Conservation (phyloP, 2,888 invertebrate species). For the Catocala nupta region DNA sequence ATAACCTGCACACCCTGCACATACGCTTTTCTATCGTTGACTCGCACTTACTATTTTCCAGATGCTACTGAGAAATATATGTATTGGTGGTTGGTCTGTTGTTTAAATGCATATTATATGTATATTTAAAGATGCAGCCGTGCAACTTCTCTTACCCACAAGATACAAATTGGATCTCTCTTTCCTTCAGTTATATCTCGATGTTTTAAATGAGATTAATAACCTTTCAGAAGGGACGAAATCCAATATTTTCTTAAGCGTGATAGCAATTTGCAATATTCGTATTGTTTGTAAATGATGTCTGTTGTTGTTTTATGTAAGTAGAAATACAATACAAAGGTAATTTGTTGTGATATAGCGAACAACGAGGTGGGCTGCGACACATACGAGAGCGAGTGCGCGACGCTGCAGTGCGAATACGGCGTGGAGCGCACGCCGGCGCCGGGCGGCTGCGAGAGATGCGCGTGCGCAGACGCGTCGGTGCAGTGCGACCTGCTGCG, state of each 20-base stretch:
- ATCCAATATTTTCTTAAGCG: no score
- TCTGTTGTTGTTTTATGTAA: not conserved
- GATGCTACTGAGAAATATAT: not conserved
- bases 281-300: not conserved
- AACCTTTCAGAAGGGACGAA: no score
- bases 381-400: constrained; percentile 15
- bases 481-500: constrained; percentile 85
- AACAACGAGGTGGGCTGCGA: constrained; percentile 14
- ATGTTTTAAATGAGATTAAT: no score
- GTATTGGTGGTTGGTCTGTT: no score
- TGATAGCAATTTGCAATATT: no score
- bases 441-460: constrained; percentile 89
- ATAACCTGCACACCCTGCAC: constrained; percentile 15
- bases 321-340: no score
- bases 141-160: no score
- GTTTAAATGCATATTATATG: no score
- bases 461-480: constrained; percentile 71
- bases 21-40: constrained; percentile 50
- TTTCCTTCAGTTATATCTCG: no score
- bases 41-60: constrained; percentile 13
- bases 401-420: constrained; percentile 90
- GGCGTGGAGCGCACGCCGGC: constrained; percentile 88
- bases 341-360: not conserved
- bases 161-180: no score
- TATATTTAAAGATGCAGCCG: no score